A percentile compares a stretch with the other conserved stretches of the same genome.
phyloP scores from a whole-genome alignment of 1,140 invertebrate genomes.

The Rhyacophila brunnea region DNA sequence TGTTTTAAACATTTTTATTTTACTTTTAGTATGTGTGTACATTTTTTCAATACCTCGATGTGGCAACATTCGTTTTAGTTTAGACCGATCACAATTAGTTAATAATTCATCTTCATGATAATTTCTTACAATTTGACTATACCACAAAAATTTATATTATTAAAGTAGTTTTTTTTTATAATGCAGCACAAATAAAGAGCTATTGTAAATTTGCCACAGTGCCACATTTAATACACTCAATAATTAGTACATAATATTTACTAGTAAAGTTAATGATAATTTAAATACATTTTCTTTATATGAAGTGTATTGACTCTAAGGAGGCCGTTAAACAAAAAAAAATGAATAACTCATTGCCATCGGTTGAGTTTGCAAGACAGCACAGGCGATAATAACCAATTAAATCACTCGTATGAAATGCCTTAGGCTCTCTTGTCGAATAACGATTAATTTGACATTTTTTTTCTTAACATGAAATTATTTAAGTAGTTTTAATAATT shows the following conservation, averaged over 20 bases:
- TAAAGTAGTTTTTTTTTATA: not conserved
- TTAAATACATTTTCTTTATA: constrained; percentile 1
- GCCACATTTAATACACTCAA: constrained; percentile 25
- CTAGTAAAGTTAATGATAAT: constrained; percentile 23
- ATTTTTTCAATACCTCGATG: constrained; percentile 24
- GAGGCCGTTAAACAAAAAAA: too few relatives aligned
- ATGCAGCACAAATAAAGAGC: constrained; percentile 5
- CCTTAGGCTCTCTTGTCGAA: too few relatives aligned
- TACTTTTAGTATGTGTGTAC: constrained; percentile 4
- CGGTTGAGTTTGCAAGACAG: too few relatives aligned
- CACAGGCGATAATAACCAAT: too few relatives aligned
- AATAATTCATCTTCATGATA: not conserved
- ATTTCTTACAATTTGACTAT: not conserved
- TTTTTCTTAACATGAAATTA: too few relatives aligned
- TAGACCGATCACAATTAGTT: constrained; percentile 21
- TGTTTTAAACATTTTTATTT: constrained; percentile 25
- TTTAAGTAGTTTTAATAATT: too few relatives aligned
- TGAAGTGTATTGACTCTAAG: not conserved
- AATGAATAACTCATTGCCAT: too few relatives aligned
- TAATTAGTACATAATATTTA: constrained; percentile 7
- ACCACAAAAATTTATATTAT: too few relatives aligned
- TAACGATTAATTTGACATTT: too few relatives aligned
- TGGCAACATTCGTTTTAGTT: constrained; percentile 22
- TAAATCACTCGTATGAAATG: too few relatives aligned
- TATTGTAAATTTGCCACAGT: constrained; percentile 21